Evolutionary conservation across 1,140 invertebrate species (phyloP).

Genomic region (Drosophila gunungcola): DNA sequence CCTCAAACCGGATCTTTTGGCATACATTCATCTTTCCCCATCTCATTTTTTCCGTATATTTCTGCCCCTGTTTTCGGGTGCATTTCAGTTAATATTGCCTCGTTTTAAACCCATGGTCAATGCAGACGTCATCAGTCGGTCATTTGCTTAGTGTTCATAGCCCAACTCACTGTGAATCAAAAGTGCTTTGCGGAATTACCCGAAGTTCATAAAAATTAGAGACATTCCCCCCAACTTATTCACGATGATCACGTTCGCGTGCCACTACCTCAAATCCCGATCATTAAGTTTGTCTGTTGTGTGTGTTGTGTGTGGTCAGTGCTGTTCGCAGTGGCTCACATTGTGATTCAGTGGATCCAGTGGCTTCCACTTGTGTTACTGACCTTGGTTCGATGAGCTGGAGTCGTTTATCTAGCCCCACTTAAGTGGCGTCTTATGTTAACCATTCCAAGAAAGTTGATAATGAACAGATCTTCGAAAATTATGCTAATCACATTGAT

Average conservation of each 20-base stretch:
- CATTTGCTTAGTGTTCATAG: neutral
- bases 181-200: conserved; percentile 66
- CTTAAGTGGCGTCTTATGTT: conserved; percentile 74
- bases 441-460: conserved; percentile 78
- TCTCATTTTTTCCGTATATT: conserved; percentile 1
- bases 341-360: conserved; percentile 34
- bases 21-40: conserved; percentile 44
- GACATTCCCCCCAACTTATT: conserved; percentile 35
- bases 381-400: conserved; percentile 55
- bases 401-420: conserved; percentile 15
- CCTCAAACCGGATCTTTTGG: conserved; percentile 71
- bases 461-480: conserved; percentile 52
- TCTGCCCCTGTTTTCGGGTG: conserved; percentile 18
- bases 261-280: conserved; percentile 35
- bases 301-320: conserved; percentile 71
- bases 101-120: conserved; percentile 66
- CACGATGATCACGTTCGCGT: conserved; percentile 49
- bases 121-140: conserved; percentile 52
- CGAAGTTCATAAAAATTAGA: conserved; percentile 77
- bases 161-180: conserved; percentile 47
- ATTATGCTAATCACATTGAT: conserved; percentile 71
- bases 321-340: conserved; percentile 37
- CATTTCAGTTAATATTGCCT: conserved; percentile 31
- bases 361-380: conserved; percentile 51
- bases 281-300: conserved; percentile 4